These are phyloP conservation scores for Microcebus murinus DNA, from an alignment of 2,113 vertebrate species.

Conservation along the genomic window DNA sequence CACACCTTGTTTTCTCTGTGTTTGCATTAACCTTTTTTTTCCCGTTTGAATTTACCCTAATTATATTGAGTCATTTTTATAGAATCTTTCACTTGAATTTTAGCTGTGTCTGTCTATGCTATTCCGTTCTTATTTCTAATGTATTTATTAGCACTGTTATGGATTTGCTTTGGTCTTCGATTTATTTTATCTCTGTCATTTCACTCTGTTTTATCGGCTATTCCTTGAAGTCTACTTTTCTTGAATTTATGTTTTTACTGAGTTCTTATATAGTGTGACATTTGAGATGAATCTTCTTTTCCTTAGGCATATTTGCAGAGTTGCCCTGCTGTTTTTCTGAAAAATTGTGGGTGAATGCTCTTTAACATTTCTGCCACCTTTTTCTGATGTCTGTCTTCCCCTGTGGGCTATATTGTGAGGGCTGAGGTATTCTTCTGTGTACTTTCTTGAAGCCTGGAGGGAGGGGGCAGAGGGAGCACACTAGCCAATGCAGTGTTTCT, in stretches of 20 bases:
- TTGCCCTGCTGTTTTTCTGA: slow-evolving; percentile 44
- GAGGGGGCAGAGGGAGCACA: no score
- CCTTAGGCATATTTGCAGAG: slow-evolving; percentile 35
- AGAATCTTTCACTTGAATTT: not conserved
- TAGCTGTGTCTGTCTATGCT: not conserved
- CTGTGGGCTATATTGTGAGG: slow-evolving; percentile 24
- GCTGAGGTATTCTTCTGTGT: not conserved
- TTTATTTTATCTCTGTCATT: slow-evolving; percentile 13
- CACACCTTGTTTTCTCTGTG: not conserved
- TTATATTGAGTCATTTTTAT: not conserved
- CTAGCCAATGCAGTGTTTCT: not conserved
- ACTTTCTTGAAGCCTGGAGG: not conserved
- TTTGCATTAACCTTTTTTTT: not conserved
- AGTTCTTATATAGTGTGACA: slow-evolving; percentile 42
- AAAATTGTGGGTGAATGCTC: slow-evolving; percentile 48
- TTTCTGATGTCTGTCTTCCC: slow-evolving; percentile 3
- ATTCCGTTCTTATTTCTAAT: not conserved
- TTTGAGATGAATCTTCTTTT: slow-evolving; percentile 42
- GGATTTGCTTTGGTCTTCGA: not conserved
- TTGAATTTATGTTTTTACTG: slow-evolving; percentile 47
- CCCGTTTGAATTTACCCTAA: not conserved
- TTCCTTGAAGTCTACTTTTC: slow-evolving; percentile 34
- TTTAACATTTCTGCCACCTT: slow-evolving; percentile 45
- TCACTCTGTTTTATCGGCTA: not conserved
- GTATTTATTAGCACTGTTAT: not conserved